These are phyloP conservation scores for Orchesella cincta DNA, from an alignment of 1,140 invertebrate species.

Conservation along the genomic window DNA sequence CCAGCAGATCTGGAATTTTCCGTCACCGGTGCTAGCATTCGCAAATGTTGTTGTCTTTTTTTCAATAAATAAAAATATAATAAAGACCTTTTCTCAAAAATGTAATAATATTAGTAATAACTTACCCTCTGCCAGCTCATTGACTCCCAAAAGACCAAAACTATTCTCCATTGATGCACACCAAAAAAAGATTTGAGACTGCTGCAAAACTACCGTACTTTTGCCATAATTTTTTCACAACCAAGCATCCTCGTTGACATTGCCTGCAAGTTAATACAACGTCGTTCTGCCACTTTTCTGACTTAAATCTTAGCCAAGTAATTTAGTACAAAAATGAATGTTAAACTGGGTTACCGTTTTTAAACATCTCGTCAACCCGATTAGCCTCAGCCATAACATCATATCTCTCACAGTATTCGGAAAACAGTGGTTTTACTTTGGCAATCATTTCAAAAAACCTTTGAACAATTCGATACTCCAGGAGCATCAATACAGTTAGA, in stretches of 20 bases:
- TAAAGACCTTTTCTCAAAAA: slow-evolving; percentile 20
- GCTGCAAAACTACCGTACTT: slow-evolving; percentile 46
- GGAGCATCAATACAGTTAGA: too few relatives aligned
- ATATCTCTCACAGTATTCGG: too few relatives aligned
- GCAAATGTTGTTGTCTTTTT: slow-evolving; percentile 72
- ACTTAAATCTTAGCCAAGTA: slow-evolving; percentile 25
- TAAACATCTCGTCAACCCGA: too few relatives aligned
- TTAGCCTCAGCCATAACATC: too few relatives aligned
- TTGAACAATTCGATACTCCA: too few relatives aligned
- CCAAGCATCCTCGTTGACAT: neutral
- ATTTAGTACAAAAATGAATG: slow-evolving; percentile 28
- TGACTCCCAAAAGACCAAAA: slow-evolving; percentile 55
- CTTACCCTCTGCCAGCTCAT: slow-evolving; percentile 51
- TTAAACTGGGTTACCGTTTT: too few relatives aligned
- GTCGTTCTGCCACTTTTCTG: neutral
- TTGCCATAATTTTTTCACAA: slow-evolving; percentile 41
- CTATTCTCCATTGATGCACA: slow-evolving; percentile 49
- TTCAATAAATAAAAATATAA: slow-evolving; percentile 33
- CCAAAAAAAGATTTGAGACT: slow-evolving; percentile 45
- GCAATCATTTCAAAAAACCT: too few relatives aligned
- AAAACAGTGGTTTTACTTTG: too few relatives aligned
- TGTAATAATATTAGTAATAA: neutral
- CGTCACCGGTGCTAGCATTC: slow-evolving; percentile 62
- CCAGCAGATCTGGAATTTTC: slow-evolving; percentile 59
- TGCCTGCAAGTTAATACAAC: too few relatives aligned